Evolutionary conservation across 2,113 vertebrate genomes (phyloP).

Genomic region (Aegotheles bennettii): DNA sequence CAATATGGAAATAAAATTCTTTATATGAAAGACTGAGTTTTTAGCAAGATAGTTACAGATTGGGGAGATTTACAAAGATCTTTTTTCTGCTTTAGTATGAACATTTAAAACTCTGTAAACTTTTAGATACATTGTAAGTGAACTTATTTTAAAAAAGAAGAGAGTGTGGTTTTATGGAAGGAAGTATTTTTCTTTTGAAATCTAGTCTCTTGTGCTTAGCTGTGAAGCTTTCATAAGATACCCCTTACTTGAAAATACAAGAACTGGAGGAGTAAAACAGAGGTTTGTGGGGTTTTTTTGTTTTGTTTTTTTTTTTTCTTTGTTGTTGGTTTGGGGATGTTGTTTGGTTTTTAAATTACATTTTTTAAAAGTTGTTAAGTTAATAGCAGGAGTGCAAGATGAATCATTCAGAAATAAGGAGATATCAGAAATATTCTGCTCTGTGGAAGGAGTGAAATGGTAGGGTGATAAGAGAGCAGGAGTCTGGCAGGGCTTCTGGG

Average conservation of each 20-base stretch:
- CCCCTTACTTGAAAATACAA: background rate
- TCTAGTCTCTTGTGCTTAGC: background rate
- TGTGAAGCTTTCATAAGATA: background rate
- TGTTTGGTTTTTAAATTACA: background rate
- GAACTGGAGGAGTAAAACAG: background rate
- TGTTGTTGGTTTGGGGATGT: background rate
- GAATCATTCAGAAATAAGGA: background rate
- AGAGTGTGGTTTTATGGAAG: background rate
- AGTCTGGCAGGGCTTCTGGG: background rate
- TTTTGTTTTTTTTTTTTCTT: background rate
- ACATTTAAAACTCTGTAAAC: background rate
- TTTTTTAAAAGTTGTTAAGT: background rate
- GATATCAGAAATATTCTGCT: background rate
- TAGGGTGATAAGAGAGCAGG: background rate
- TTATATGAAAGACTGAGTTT: background rate
- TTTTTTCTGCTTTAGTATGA: background rate
- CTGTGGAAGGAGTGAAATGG: background rate
- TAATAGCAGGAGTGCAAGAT: background rate
- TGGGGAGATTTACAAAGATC: background rate
- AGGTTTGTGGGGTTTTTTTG: accelerated
- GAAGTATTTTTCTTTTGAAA: background rate
- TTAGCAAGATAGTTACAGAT: background rate
- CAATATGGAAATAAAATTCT: background rate
- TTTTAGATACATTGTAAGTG: background rate
- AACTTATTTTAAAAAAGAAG: background rate